These are phyloP conservation scores for Centropristis striata DNA, from an alignment of 2,113 vertebrate genomes.

Conservation along the genomic window DNA sequence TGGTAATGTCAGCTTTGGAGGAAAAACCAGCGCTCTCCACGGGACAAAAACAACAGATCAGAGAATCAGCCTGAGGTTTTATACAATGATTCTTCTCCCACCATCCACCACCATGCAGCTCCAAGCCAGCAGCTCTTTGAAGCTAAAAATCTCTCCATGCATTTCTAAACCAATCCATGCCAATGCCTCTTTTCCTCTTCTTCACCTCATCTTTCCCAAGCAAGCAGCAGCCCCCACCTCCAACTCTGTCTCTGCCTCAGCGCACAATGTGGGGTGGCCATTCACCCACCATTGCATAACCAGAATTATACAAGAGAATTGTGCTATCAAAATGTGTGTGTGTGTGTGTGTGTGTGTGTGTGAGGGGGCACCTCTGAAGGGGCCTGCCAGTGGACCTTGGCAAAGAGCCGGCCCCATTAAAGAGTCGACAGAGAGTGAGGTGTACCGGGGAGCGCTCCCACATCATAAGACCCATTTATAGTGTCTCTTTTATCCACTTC, in stretches of 20 bases:
- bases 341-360: conserved; percentile 49
- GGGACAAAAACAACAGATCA: conserved; percentile 12
- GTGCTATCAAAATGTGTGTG: conserved; percentile 65
- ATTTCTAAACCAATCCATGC: not conserved
- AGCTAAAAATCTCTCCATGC: not conserved
- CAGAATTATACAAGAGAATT: conserved; percentile 78
- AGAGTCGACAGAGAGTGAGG: conserved; percentile 21
- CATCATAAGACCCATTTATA: conserved; percentile 23
- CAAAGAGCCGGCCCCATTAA: conserved; percentile 62
- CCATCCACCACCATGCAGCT: not conserved
- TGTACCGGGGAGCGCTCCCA: conserved; percentile 22
- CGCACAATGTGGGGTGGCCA: conserved; percentile 69
- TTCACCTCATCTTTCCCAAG: conserved; percentile 29
- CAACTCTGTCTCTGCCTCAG: conserved; percentile 61
- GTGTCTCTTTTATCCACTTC: not conserved
- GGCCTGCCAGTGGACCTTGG: conserved; percentile 69
- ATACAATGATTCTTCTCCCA: not conserved
- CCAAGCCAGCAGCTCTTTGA: not conserved
- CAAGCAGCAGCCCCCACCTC: conserved; percentile 1
- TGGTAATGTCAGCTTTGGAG: conserved; percentile 5
- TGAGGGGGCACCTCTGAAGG: conserved; percentile 62
- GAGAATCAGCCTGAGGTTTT: conserved; percentile 8
- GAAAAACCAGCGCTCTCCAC: not conserved
- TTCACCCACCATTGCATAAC: conserved; percentile 80
- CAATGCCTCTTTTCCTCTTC: conserved; percentile 25